Conservation (phyloP, 2,888 invertebrate genomes). For the Rhaphigaster nebulosa region DNA sequence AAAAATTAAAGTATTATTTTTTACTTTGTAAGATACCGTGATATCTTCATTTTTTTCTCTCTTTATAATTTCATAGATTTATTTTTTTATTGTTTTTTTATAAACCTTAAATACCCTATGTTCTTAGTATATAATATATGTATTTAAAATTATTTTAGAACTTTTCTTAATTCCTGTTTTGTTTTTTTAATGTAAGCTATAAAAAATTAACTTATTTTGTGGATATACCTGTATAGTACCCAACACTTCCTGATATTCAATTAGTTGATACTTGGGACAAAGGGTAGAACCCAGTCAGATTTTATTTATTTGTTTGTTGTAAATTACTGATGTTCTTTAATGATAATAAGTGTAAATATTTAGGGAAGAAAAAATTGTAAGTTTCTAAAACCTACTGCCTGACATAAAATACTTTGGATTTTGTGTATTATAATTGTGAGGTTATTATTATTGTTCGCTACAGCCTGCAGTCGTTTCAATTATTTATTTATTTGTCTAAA, state of each 20-base stretch:
- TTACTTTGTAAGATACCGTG: constrained; percentile 17
- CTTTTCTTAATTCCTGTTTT: neutral
- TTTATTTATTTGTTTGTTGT: constrained; percentile 16
- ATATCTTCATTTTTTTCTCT: constrained; percentile 36
- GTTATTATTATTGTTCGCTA: neutral
- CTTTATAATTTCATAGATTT: constrained; percentile 48
- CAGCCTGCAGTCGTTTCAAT: neutral
- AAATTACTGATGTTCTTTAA: neutral
- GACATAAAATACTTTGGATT: constrained; percentile 25
- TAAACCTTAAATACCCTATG: constrained; percentile 20
- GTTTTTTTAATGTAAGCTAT: neutral
- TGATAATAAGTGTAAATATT: constrained; percentile 34
- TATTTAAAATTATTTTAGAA: neutral
- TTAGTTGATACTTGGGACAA: constrained; percentile 13
- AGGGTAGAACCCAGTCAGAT: constrained; percentile 19
- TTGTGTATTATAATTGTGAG: neutral
- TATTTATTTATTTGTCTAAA: neutral
- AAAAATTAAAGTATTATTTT: constrained; percentile 54
- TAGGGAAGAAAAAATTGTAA: constrained; percentile 3
- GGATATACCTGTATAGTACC: neutral
- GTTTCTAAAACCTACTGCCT: constrained; percentile 52
- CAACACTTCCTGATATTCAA: neutral
- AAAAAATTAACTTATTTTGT: neutral
- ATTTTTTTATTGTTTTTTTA: constrained; percentile 53
- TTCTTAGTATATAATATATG: constrained; percentile 42